These are phyloP conservation scores for Neoitamus cyanurus DNA, from an alignment of 2,888 invertebrate genomes.

Conservation along the genomic window DNA sequence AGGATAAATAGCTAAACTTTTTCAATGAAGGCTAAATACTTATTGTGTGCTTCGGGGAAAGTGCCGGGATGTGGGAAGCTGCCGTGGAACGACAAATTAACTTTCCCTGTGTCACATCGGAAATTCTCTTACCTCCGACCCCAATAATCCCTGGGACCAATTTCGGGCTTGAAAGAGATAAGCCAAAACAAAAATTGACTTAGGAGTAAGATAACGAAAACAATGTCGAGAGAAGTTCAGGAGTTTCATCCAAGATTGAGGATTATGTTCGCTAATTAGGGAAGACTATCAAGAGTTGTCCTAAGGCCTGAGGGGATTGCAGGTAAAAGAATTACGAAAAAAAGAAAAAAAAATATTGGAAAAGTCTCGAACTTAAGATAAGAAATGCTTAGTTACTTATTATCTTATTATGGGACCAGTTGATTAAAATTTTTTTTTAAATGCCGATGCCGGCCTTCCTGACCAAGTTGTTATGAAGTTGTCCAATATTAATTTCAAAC, in stretches of 20 bases:
- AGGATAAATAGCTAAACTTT: slow-evolving; percentile 18
- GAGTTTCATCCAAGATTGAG: not conserved
- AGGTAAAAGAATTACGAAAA: not conserved
- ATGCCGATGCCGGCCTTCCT: not conserved
- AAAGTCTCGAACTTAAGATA: not conserved
- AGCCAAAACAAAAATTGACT: not conserved
- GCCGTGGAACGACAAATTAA: not conserved
- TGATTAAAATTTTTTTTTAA: not conserved
- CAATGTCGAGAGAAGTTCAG: not conserved
- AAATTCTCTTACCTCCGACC: not conserved
- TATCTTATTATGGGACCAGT: not conserved
- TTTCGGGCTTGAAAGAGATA: not conserved
- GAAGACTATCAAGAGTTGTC: not conserved
- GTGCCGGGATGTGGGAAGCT: not conserved
- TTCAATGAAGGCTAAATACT: slow-evolving; percentile 20
- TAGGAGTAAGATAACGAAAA: not conserved
- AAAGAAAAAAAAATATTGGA: not conserved
- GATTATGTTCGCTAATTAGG: not conserved
- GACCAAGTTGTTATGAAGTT: not conserved
- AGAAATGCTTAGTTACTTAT: not conserved
- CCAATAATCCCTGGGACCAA: not conserved
- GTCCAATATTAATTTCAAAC: not conserved
- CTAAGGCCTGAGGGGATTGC: not conserved
- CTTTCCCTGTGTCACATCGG: not conserved
- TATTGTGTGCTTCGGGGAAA: not conserved